Conservation (phyloP, 1,140 invertebrate genomes). For the Babylonia areolata region DNA sequence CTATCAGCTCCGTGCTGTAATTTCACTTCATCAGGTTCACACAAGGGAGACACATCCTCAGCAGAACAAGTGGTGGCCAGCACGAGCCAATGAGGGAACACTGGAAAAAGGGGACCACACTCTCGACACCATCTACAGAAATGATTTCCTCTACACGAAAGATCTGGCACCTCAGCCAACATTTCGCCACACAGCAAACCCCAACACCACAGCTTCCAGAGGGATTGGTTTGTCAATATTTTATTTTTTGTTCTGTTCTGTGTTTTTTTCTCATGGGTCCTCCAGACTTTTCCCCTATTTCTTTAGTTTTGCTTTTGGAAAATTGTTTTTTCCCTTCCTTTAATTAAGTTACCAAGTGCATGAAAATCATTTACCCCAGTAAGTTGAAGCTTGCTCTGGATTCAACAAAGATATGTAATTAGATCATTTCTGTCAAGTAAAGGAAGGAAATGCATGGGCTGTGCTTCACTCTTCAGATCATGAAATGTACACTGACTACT, state of each 20-base stretch:
- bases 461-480: too few species aligned
- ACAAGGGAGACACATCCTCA: slow-evolving; percentile 58
- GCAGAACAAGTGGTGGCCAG: slow-evolving; percentile 66
- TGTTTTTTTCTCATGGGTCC: too few species aligned
- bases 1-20: background rate
- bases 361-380: too few species aligned
- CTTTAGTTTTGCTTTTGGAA: too few species aligned
- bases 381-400: too few species aligned
- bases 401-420: too few species aligned
- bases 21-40: slow-evolving; percentile 46
- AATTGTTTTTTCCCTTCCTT: too few species aligned
- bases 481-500: too few species aligned
- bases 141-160: slow-evolving; percentile 54
- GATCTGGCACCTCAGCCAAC: slow-evolving; percentile 46
- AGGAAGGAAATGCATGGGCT: too few species aligned
- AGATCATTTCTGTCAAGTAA: too few species aligned
- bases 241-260: background rate
- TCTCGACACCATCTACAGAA: slow-evolving; percentile 64
- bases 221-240: slow-evolving; percentile 59
- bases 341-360: too few species aligned
- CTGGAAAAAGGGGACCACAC: slow-evolving; percentile 58
- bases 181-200: slow-evolving; percentile 64
- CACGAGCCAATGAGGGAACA: slow-evolving; percentile 57
- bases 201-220: slow-evolving; percentile 61
- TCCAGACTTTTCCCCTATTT: too few species aligned